Conservation (phyloP, 2,888 invertebrate genomes). For the Hypolimnas misippus region DNA sequence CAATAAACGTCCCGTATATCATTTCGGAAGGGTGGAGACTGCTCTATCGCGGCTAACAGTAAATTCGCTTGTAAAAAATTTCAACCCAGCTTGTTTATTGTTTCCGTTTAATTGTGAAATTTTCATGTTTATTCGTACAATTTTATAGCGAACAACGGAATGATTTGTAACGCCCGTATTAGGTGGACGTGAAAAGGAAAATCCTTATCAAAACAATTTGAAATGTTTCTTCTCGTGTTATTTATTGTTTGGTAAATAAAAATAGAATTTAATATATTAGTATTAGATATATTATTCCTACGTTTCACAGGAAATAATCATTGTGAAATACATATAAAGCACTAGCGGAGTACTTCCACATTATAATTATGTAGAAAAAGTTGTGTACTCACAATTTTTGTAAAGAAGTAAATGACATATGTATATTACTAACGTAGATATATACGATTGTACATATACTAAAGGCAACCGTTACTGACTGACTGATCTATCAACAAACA, state of each 20-base stretch:
- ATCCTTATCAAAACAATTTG: background rate
- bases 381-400: no score
- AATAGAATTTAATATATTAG: constrained; percentile 11
- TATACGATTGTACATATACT: no score
- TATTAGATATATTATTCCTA: no score
- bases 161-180: constrained; percentile 1
- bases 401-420: no score
- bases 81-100: constrained; percentile 58
- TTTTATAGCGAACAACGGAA: constrained; percentile 23
- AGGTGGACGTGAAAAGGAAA: background rate
- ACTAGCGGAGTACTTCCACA: no score
- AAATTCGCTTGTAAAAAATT: constrained; percentile 61
- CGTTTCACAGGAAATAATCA: no score
- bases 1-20: constrained; percentile 67
- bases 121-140: constrained; percentile 38
- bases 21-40: constrained; percentile 53
- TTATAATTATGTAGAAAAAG: no score
- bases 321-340: no score
- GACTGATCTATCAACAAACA: no score
- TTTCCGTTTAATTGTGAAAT: constrained; percentile 63
- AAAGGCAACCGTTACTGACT: no score
- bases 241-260: background rate
- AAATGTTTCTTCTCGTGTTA: background rate
- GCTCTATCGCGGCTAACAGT: constrained; percentile 49
- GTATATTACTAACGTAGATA: no score